Evolutionary conservation across 2,888 invertebrate genomes (phyloP), one percentile per base, ranked within the genome.

Genomic region (Thyatira batis): DNA sequence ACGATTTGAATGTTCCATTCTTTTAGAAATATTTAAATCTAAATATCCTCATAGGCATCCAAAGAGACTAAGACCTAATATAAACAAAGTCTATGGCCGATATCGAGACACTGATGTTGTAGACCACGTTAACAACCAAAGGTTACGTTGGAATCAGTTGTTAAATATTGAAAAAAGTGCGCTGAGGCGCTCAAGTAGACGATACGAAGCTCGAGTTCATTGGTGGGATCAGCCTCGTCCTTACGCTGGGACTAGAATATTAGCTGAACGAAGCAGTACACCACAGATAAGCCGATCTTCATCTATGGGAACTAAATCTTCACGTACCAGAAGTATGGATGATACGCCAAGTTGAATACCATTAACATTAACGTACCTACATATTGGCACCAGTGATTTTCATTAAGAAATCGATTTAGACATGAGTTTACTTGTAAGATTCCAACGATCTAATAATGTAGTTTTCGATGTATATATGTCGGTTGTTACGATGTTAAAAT

Each of bases 11-110:
- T 57, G 52, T 39, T 58, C 67, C 0, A 65, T 81, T 49, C 63
- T 85, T n/a, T 45, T 71, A 20, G 69, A 79, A 68, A 82, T 85
- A 45, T 83, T 76, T 57, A 84, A 80, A 65, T 81, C 84, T 0
- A 76, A 76, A 49, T 82, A 78, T 58, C 70, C 75, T 8, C 66
- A 50, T 6, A 64, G 69, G 51, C 73, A 82, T 57, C 77, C 75
- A 9, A 73, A 77, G 50, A 71, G 80, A 52, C 50, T 76, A 13
- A 66, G 71, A 39, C 67, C 76, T 6, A 66, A 70, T 33, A 51
- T 75, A 3, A 56, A 46, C 20, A 45, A 51, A 2, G 71, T 85
- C 9, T 83, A 83, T 54, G 52, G 55, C 33, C 58, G 56, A 28
- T 84, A 71, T 43, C 62, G 64, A 51, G 57, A 61, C n/a, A 55